phyloP scores from a whole-genome alignment of 2,797 vertebrate genomes.

The Sciurus vulgaris region DNA sequence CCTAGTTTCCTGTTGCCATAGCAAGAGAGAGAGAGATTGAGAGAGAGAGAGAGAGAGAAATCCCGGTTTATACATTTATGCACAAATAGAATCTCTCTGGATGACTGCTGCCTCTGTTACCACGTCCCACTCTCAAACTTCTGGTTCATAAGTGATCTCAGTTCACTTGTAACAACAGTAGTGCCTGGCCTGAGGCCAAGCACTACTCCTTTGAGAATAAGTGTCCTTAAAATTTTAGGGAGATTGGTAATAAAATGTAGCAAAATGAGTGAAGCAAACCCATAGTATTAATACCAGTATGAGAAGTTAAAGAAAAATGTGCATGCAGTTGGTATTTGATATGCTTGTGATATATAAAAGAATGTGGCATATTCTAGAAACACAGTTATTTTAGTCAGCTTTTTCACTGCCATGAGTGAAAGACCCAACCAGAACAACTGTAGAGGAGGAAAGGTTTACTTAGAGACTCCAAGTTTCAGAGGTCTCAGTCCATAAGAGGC shows the following conservation, averaged over 20 bases:
- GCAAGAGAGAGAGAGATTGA: too few species aligned
- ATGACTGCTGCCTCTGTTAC: background rate
- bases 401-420: too few species aligned
- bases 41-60: background rate
- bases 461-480: too few species aligned
- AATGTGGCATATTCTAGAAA: constrained; percentile 53
- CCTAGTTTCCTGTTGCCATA: background rate
- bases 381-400: background rate
- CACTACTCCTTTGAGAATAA: background rate
- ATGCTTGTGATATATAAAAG: constrained; percentile 10
- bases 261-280: background rate
- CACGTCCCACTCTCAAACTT: background rate
- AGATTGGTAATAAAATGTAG: constrained; percentile 34
- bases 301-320: background rate
- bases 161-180: background rate
- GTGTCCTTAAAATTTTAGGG: background rate
- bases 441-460: too few species aligned
- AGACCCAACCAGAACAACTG: too few species aligned
- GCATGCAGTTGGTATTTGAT: constrained; percentile 8
- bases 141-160: background rate
- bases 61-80: background rate
- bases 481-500: too few species aligned
- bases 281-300: background rate
- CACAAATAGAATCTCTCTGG: background rate
- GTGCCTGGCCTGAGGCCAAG: background rate